Conservation (phyloP, 2,888 invertebrate genomes). For the Erebia aethiops region DNA sequence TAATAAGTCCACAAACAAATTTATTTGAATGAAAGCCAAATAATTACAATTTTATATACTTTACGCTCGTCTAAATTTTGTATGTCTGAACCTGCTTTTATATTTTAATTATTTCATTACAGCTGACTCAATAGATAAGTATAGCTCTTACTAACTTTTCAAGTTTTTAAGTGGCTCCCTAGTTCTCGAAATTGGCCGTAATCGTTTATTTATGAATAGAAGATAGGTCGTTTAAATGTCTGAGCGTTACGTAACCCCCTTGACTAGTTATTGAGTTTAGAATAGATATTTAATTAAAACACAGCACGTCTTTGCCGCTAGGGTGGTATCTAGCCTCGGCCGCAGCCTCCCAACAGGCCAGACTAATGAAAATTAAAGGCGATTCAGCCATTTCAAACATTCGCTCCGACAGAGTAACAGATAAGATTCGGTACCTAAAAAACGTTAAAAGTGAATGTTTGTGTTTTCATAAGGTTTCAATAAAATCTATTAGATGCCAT, state of each 20-base stretch:
- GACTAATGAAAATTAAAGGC: too few relatives aligned
- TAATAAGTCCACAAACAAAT: too few relatives aligned
- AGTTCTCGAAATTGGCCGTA: constrained; percentile 16
- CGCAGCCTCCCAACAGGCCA: too few relatives aligned
- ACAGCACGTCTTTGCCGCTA: too few relatives aligned
- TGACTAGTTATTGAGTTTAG: not conserved
- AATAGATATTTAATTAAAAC: not conserved
- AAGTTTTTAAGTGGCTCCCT: constrained; percentile 6
- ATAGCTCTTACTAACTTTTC: not conserved
- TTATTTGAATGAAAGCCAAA: too few relatives aligned
- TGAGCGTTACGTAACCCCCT: not conserved
- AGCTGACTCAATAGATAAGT: not conserved
- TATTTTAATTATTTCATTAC: constrained; percentile 8
- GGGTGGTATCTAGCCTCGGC: too few relatives aligned
- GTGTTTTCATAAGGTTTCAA: too few relatives aligned
- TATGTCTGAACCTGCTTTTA: not conserved
- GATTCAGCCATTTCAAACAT: too few relatives aligned
- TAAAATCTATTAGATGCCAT: not conserved
- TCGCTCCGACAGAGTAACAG: too few relatives aligned
- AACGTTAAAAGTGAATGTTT: too few relatives aligned
- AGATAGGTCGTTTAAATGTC: constrained; percentile 12
- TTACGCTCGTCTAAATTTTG: not conserved
- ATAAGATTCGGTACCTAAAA: too few relatives aligned
- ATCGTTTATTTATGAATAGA: constrained; percentile 12
- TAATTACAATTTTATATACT: too few relatives aligned